Base-by-base conservation (phyloP, 2,113 vertebrate genomes). In the Nothocercus nigrocapillus region DNA sequence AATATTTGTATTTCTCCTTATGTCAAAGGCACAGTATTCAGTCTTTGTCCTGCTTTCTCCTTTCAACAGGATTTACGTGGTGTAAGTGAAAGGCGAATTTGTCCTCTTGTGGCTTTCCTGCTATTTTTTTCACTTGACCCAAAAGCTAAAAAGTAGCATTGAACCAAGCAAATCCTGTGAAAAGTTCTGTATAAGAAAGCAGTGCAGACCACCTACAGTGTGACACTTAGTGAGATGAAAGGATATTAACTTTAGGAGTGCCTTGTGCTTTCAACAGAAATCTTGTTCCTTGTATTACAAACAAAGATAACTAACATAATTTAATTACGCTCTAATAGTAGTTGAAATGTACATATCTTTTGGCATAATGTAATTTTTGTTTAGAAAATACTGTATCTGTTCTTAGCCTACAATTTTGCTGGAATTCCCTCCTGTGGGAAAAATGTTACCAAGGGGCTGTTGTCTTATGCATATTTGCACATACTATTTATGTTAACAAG, bases 391-490 rank as follows among this genome's bases (percentile, higher is more conserved):
- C 93, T 77, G 88, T 93, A 74, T 90, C 67, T 89, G 70, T 69
- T 69, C 70, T 88, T 44, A 93, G 90, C 89, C 66, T 90, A 87
- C 77, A 89, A 70, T 92, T 90, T 88, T 93, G 58, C 66, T 93
- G 94, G 93, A 97, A 96, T 96, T 94, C 94, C 62, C 93, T 95
- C 69, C 58, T 96, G 88, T 96, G 94, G 94, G 94, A 96, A 96
- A 92, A 95, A 85, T 67, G 67, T 93, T 95, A 90, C 94, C 74
- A 66, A 94, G 47, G 83, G 93, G 77, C 90, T 96, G 93, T 95
- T 97, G 93, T 88, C 88, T 94, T 95, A 79, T 90, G 92, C 90
- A 90, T 93, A 94, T 93, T 96, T 95, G 90, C 90, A 95, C 77
- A 95, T 74, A 85, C 81, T 93, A 85, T 95, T 95, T 96, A 94